Base-by-base conservation (phyloP, 2,888 invertebrate genomes). In the Danaus chrysippus region DNA sequence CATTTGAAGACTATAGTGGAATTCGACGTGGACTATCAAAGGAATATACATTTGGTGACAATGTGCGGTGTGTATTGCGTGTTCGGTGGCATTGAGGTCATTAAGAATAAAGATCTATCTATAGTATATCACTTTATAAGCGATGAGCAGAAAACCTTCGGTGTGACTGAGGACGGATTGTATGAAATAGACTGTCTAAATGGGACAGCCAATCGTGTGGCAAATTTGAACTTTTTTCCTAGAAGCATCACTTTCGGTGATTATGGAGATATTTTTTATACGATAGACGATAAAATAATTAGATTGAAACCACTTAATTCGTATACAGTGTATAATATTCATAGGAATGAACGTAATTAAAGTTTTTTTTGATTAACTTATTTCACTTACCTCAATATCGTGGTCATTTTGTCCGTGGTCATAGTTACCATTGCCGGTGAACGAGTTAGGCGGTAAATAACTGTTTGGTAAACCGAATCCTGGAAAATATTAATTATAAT, bases 11-110 rank as follows among this genome's bases (percentile, higher is more conserved):
- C 86, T 1, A 83, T 90, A 0, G 80, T 89, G 74, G 76, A 84
- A 60, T 87, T 90, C 42, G 83, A 87, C 5, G 83, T 89, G 5
- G 90, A 90, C 65, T 81, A 77, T 66, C 56, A 76, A 0, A 83
- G 70, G 19, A 87, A 87, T 63, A 69, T 88, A 15, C 87, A 89
- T 75, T 78, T 82, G 55, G 81, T 88, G 44, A 82, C 81, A 1
- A 82, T 88, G 80, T 87, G 87, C 55, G 90, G 90, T 56, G 75
- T 89, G 12, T 90, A 73, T 54, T 90, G 89, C 74, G 80, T 78
- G 0, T 67, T 74, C 0, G 70, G 73, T 0, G 81, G 82, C 11
- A 73, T 77, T 0, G 79, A 83, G 65, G 66, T 83, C 1, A 68
- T 89, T 0, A 87, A 85, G 62, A 90, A 89, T 56, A 79, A 63